Conservation (phyloP, 2,888 invertebrate species). For the Aspidapion aeneum region DNA sequence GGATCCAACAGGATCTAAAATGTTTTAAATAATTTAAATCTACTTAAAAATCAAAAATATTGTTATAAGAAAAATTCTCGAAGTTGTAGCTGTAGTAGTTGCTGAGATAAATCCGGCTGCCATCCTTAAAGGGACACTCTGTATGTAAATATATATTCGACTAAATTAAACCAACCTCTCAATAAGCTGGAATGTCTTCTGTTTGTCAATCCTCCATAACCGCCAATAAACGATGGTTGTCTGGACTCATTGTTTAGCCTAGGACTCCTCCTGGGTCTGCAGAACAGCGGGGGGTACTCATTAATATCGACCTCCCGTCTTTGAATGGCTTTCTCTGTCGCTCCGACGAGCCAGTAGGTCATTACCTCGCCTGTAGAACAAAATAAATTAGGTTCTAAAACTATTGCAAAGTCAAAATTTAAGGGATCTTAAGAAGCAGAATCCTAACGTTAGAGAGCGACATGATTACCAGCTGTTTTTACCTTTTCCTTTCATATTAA, state of each 20-base stretch:
- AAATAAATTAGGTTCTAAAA: too few species aligned
- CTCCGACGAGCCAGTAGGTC: conserved; percentile 76
- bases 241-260: conserved; percentile 73
- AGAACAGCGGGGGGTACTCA: conserved; percentile 76
- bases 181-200: conserved; percentile 66
- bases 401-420: too few species aligned
- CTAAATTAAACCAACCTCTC: conserved; percentile 49
- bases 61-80: too few species aligned
- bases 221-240: conserved; percentile 71
- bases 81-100: too few species aligned
- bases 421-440: too few species aligned
- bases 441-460: too few species aligned
- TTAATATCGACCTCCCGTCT: conserved; percentile 66
- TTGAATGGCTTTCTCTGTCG: conserved; percentile 79
- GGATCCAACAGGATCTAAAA: conserved; percentile 52
- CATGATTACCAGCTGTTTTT: too few species aligned
- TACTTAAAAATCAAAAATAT: too few species aligned
- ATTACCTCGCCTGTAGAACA: conserved; percentile 57
- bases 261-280: conserved; percentile 76
- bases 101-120: too few species aligned
- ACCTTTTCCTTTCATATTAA: conserved; percentile 84
- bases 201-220: conserved; percentile 45
- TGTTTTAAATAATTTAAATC: too few species aligned
- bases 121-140: too few species aligned
- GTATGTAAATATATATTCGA: too few species aligned